A percentile compares a stretch with the other conserved stretches of the same genome.
Conservation (phyloP, 2,888 invertebrate genomes). For the Theretra japonica region DNA sequence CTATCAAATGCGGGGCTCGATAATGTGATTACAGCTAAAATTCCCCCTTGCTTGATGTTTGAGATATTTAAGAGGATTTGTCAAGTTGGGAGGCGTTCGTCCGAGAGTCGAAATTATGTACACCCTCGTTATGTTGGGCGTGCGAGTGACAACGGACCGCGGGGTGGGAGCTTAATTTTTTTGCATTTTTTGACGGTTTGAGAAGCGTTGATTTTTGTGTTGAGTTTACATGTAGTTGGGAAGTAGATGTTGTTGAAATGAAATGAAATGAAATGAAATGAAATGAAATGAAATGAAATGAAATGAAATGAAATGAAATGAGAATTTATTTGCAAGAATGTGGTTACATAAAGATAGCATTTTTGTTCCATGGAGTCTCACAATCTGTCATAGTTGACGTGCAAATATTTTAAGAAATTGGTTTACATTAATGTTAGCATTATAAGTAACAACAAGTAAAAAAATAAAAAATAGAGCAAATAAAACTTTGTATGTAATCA, state of each 20-base stretch:
- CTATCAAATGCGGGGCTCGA: slow-evolving; percentile 29
- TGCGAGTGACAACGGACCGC: slow-evolving; percentile 62
- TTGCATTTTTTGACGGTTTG: slow-evolving; percentile 18
- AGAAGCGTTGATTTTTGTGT: background rate
- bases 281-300: too few relatives aligned
- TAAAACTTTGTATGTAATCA: too few relatives aligned
- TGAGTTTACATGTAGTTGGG: background rate
- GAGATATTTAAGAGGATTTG: slow-evolving; percentile 74
- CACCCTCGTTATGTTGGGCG: slow-evolving; percentile 62
- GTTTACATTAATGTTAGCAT: too few relatives aligned
- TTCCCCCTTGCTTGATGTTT: slow-evolving; percentile 57
- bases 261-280: too few relatives aligned
- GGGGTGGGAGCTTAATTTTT: slow-evolving; percentile 21
- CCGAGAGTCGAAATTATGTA: slow-evolving; percentile 63
- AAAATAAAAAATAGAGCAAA: too few relatives aligned
- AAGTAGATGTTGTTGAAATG: background rate
- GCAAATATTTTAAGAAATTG: too few relatives aligned
- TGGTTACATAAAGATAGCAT: too few relatives aligned
- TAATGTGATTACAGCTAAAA: slow-evolving; percentile 64
- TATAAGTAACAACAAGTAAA: too few relatives aligned
- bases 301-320: too few relatives aligned
- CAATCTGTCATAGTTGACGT: too few relatives aligned
- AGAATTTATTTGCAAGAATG: too few relatives aligned
- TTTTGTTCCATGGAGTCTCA: too few relatives aligned
- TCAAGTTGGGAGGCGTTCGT: slow-evolving; percentile 62